Evolutionary conservation across 2,888 invertebrate genomes (phyloP).

Genomic region (Neoscelio sp.): DNA sequence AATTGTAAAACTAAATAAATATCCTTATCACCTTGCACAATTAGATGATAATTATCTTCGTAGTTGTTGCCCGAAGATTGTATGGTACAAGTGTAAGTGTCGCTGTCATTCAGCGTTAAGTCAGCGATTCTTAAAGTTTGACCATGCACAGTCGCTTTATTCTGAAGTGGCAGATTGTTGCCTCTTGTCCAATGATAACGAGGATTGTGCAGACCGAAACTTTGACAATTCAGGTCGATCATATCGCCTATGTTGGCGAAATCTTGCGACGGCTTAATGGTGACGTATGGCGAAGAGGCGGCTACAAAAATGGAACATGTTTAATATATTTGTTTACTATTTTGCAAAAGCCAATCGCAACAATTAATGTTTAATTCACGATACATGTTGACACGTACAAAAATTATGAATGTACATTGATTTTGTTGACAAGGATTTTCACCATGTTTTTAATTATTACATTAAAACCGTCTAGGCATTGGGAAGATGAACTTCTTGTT

Average conservation of each 20-base stretch:
- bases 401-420: no score
- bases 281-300: constrained; percentile 75
- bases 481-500: constrained; percentile 15
- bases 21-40: constrained; percentile 84
- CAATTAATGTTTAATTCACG: constrained; percentile 43
- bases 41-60: constrained; percentile 85
- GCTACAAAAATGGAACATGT: constrained; percentile 70
- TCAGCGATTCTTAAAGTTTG: constrained; percentile 85
- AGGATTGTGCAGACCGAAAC: constrained; percentile 82
- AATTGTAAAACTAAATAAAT: no score
- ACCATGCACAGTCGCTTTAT: constrained; percentile 85
- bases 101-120: constrained; percentile 86
- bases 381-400: constrained; percentile 33
- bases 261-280: constrained; percentile 82
- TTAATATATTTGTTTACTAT: background rate
- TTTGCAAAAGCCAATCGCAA: background rate
- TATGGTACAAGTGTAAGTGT: constrained; percentile 88
- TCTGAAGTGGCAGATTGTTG: constrained; percentile 84
- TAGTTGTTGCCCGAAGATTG: constrained; percentile 84
- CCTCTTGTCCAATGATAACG: constrained; percentile 85
- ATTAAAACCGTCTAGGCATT: constrained; percentile 15
- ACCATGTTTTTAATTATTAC: constrained; percentile 40
- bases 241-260: constrained; percentile 85
- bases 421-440: constrained; percentile 24
- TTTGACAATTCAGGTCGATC: constrained; percentile 87